Evolutionary conservation across 2,113 vertebrate genomes (phyloP).

Genomic region (Choloepus hoffmanni): DNA sequence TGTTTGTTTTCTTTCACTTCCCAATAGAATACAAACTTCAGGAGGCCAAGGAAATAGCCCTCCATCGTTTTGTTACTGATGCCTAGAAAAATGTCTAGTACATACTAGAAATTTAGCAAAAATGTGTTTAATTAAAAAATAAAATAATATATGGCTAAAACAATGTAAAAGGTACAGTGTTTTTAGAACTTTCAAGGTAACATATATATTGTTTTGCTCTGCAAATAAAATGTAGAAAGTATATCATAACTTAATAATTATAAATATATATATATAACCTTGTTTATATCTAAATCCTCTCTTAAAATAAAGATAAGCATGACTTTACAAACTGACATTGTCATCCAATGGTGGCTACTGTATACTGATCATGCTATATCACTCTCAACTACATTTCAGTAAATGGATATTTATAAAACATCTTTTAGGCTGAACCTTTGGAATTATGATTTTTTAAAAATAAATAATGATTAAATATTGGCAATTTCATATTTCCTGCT

Average conservation of each 20-base stretch:
- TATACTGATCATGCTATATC: not conserved
- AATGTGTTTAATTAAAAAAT: not conserved
- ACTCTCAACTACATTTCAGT: not conserved
- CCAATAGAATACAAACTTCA: not conserved
- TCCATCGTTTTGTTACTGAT: not conserved
- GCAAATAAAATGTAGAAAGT: not conserved
- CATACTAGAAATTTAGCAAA: not conserved
- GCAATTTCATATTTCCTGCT: not conserved
- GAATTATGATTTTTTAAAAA: not conserved
- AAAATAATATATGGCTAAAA: not conserved
- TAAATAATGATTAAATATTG: not conserved
- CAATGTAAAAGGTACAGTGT: not conserved
- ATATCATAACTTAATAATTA: not conserved
- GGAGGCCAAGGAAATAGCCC: not conserved
- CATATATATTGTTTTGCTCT: not conserved
- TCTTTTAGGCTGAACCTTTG: not conserved
- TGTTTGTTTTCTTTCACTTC: not conserved
- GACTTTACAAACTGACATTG: not conserved
- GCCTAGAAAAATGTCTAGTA: not conserved
- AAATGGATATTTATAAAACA: not conserved
- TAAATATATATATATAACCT: not conserved
- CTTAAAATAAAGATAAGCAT: not conserved
- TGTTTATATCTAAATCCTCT: not conserved
- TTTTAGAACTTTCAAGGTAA: not conserved
- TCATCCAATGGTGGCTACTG: not conserved